These are phyloP conservation scores for Cryptocephalus moraei DNA, from an alignment of 2,888 invertebrate genomes.

Conservation along the genomic window DNA sequence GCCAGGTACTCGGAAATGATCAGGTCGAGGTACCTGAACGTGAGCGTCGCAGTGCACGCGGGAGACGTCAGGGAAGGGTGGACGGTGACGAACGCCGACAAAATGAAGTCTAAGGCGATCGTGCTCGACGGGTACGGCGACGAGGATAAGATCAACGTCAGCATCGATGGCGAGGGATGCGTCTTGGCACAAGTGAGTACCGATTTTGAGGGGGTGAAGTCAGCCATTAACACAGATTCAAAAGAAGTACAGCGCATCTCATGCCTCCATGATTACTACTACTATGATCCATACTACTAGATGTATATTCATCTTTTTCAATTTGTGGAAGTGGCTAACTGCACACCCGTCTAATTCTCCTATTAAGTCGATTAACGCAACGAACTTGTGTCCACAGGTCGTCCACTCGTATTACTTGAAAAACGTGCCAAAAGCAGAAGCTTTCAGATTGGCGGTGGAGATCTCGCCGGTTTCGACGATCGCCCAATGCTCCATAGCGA, in stretches of 20 bases:
- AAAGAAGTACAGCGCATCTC: too few species aligned
- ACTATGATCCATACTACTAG: too few species aligned
- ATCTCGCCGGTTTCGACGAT: conserved; percentile 36
- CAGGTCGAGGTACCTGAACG: conserved; percentile 35
- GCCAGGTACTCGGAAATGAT: conserved; percentile 44
- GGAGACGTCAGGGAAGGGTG: conserved; percentile 36
- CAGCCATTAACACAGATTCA: too few species aligned
- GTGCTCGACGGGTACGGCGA: conserved; percentile 38
- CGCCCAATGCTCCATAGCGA: conserved; percentile 40
- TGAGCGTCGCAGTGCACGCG: conserved; percentile 39
- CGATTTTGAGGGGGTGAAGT: too few species aligned
- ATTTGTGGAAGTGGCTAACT: too few species aligned
- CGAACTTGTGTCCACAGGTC: conserved; percentile 30
- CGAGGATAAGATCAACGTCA: conserved; percentile 21
- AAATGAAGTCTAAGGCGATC: conserved; percentile 40
- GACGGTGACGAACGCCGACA: conserved; percentile 38
- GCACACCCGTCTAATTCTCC: too few species aligned
- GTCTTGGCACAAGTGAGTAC: conserved; percentile 43
- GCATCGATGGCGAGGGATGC: conserved; percentile 46
- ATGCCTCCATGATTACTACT: too few species aligned
- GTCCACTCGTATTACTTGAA: conserved; percentile 43
- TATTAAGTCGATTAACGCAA: too few species aligned
- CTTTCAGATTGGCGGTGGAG: conserved; percentile 42
- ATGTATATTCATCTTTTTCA: too few species aligned
- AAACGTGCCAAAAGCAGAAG: conserved; percentile 39